Base-by-base conservation (phyloP, 1,140 invertebrate species). In the Frieseomelitta varia region DNA sequence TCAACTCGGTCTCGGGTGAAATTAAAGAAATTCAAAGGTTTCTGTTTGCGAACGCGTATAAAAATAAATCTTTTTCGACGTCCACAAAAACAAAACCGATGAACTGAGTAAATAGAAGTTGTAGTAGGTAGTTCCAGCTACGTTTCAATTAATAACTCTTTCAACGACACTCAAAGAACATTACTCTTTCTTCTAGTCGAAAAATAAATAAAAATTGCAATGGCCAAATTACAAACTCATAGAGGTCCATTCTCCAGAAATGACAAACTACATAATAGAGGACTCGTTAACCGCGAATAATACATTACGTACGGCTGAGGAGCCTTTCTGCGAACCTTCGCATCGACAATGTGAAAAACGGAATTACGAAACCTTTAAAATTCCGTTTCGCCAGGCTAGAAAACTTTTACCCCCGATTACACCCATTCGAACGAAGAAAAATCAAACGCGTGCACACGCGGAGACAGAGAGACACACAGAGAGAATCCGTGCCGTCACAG, bases 371-470 rank as follows among this genome's bases (percentile, higher is more conserved):
- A 47, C 12, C 72, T 27, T 74, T 39, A 74, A 74, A 81, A 74
- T 81, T 81, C 79, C 51, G 69, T 56, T n/a, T n/a, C 19, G 79
- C 55, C 17, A 39, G 39, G 19, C 51, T 63, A n/a, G 69, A 53
- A 74, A n/a, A n/a, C n/a, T n/a, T 65, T 65, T n/a, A 68, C 53
- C 47, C 19, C 30, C 51, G 61, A 67, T 76, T 47, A 65, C 61
- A 63, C 17, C 67, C 47, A 68, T 77, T 82, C 4, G 39, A 77
- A 82, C 39, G 73, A 82, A 47, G 73, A 34, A 39, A 65, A 75
- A 81, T 75, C 71, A 74, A 67, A 67, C 72, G 19, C 68, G 21
- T 17, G 30, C 0, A 74, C 19, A 19, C 2, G 8, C 17, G 2
- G 27, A 55, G 51, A 58, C 27, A 39, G 68, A 58, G 2, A 58